Conservation (phyloP, 1,140 invertebrate genomes). For the Zaprionus camerounensis region DNA sequence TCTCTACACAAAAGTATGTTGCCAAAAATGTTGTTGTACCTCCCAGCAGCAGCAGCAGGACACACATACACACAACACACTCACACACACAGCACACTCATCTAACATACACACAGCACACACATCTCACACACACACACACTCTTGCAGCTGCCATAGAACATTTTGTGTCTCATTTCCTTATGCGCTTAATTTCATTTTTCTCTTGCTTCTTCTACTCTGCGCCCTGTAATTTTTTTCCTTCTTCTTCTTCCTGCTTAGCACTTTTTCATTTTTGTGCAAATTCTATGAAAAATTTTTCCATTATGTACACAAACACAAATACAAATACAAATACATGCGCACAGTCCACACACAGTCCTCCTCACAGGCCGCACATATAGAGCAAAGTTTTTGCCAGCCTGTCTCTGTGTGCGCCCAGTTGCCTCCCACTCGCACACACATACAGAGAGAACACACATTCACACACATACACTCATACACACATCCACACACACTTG, state of each 20-base stretch:
- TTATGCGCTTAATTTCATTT: slow-evolving; percentile 81
- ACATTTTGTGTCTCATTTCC: slow-evolving; percentile 80
- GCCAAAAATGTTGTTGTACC: slow-evolving; percentile 64
- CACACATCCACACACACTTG: slow-evolving; percentile 51
- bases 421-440: slow-evolving; percentile 46
- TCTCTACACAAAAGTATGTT: slow-evolving; percentile 66
- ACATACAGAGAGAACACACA: slow-evolving; percentile 12
- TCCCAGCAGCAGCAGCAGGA: background rate
- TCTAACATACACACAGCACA: background rate
- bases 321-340: slow-evolving; percentile 27
- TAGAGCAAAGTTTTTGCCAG: slow-evolving; percentile 59
- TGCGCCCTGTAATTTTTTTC: slow-evolving; percentile 42
- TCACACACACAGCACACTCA: slow-evolving; percentile 18
- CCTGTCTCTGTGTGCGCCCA: slow-evolving; percentile 63
- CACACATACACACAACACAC: background rate
- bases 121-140: slow-evolving; percentile 12
- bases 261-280: slow-evolving; percentile 84
- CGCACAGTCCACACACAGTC: slow-evolving; percentile 22
- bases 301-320: slow-evolving; percentile 79
- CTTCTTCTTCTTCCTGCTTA: slow-evolving; percentile 41
- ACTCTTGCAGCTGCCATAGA: slow-evolving; percentile 23
- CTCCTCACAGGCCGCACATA: slow-evolving; percentile 12
- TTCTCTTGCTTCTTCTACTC: slow-evolving; percentile 49
- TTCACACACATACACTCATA: slow-evolving; percentile 10
- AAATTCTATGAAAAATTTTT: slow-evolving; percentile 84